Evolutionary conservation across 2,797 vertebrate species (phyloP).

Genomic region (Poecilia wingei): DNA sequence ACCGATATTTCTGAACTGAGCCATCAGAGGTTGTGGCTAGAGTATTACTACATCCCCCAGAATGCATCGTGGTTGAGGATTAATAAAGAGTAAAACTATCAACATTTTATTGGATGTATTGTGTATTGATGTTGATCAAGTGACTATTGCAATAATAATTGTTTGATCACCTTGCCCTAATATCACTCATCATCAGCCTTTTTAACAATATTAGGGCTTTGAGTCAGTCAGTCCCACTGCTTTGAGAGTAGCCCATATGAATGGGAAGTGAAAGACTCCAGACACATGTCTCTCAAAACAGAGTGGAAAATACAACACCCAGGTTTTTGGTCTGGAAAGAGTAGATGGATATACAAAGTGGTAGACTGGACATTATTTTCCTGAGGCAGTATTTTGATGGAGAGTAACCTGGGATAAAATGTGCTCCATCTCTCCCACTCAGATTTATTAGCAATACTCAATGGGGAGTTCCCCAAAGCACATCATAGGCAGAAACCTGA

Average conservation of each 20-base stretch:
- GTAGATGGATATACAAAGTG: not conserved
- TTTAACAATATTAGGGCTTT: not conserved
- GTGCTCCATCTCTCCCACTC: not conserved
- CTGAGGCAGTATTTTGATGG: not conserved
- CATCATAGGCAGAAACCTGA: not conserved
- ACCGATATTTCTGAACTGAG: too few species aligned
- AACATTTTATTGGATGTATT: too few species aligned
- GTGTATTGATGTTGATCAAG: too few species aligned
- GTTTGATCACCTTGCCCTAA: too few species aligned
- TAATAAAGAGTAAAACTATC: too few species aligned
- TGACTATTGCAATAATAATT: too few species aligned
- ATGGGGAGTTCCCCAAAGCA: not conserved
- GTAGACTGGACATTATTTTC: not conserved
- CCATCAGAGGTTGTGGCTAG: too few species aligned
- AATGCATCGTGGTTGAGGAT: too few species aligned
- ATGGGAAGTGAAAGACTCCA: not conserved
- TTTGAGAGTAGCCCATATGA: not conserved
- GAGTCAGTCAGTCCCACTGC: not conserved
- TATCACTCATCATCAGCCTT: not conserved
- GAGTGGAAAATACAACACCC: not conserved
- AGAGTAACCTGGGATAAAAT: not conserved
- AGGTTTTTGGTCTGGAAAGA: not conserved
- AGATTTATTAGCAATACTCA: constrained; percentile 1
- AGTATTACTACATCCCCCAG: too few species aligned
- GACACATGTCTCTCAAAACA: not conserved